Percentiles rank a stretch among this genome's conserved stretches.
phyloP scores from a whole-genome alignment of 30 jellyfish, hydroid and myxozoan genomes.

The Hydractinia echinata region DNA sequence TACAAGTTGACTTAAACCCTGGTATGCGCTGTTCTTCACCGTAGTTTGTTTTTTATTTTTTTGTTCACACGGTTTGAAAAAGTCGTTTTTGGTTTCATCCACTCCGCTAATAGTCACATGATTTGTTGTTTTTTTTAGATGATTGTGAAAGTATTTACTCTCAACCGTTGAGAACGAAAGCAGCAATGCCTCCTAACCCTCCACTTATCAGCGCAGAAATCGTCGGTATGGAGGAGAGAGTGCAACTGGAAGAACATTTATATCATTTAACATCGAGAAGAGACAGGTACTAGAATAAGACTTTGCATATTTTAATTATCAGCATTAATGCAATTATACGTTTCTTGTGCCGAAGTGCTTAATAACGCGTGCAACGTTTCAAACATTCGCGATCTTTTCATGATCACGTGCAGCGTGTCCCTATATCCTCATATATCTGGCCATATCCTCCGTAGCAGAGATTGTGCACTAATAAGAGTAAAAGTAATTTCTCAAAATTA shows the following conservation, averaged over 20 bases:
- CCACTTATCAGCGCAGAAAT: slow-evolving; percentile 42
- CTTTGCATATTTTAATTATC: too few species aligned
- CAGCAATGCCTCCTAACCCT: slow-evolving; percentile 58
- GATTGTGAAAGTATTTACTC: slow-evolving; percentile 35
- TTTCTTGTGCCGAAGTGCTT: too few species aligned
- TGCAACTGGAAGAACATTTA: slow-evolving; percentile 27
- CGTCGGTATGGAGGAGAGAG: slow-evolving; percentile 49
- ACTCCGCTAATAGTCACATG: background rate
- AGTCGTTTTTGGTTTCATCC: background rate
- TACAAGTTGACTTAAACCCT: slow-evolving; percentile 42
- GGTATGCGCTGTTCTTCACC: slow-evolving; percentile 1
- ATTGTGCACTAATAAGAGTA: background rate
- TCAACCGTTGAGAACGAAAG: slow-evolving; percentile 41
- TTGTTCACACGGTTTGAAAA: background rate
- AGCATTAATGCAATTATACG: too few species aligned
- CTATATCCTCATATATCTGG: too few species aligned
- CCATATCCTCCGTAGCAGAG: background rate
- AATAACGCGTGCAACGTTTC: too few species aligned
- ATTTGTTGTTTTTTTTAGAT: slow-evolving; percentile 1
- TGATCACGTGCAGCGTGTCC: too few species aligned
- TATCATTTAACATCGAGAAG: slow-evolving; percentile 21
- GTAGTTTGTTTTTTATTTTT: background rate
- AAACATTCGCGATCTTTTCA: too few species aligned
- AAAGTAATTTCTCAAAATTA: too few species aligned
- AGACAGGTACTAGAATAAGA: slow-evolving; percentile 28